A percentile compares a stretch with the other conserved stretches of the same genome.
Conservation (phyloP, 2,888 invertebrate species). For the Zeuzera pyrina region DNA sequence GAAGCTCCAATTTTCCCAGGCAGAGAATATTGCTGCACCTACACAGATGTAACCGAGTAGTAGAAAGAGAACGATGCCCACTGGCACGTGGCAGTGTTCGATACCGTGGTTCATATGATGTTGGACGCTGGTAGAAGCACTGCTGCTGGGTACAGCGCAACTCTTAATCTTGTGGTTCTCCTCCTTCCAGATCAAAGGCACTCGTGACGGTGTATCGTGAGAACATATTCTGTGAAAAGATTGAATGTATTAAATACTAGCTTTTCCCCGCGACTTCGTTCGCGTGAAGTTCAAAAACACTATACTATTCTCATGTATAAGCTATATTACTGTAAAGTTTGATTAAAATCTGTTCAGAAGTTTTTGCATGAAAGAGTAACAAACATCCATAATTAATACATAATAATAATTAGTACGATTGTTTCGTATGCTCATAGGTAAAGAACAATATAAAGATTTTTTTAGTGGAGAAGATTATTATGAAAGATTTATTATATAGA, state of each 20-base stretch:
- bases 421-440: no score
- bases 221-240: conserved; percentile 55
- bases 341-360: no score
- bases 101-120: conserved; percentile 40
- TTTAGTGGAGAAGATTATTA: background rate
- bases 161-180: conserved; percentile 47
- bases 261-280: no score
- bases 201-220: conserved; percentile 83
- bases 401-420: background rate
- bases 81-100: conserved; percentile 60
- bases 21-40: conserved; percentile 83
- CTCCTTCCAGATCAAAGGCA: conserved; percentile 80
- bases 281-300: no score
- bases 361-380: no score
- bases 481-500: conserved; percentile 3
- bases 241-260: conserved; percentile 1
- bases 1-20: conserved; percentile 87
- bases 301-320: no score
- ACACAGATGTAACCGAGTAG: conserved; percentile 81
- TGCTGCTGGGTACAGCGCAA: conserved; percentile 51
- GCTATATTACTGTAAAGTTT: no score
- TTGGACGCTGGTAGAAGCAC: conserved; percentile 42
- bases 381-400: no score
- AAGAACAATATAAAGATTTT: no score
- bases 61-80: conserved; percentile 75